Percentiles rank a stretch among this genome's conserved stretches.
Conservation (phyloP, 1,140 invertebrate species). For the Onthophagus taurus region DNA sequence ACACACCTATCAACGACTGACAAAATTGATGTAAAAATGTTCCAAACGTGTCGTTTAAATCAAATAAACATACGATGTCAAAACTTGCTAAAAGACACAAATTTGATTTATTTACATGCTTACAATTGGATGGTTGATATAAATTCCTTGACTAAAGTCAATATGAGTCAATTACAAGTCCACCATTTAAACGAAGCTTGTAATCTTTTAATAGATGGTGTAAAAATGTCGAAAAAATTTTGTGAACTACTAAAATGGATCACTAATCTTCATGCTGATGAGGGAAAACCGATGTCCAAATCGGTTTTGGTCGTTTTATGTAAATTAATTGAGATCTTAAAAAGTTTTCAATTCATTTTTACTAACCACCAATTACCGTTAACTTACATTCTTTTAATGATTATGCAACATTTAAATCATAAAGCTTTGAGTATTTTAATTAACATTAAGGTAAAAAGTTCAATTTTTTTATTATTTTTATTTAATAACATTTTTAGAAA, state of each 20-base stretch:
- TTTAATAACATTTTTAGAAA: constrained; percentile 31
- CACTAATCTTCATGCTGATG: constrained; percentile 71
- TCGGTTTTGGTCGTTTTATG: constrained; percentile 66
- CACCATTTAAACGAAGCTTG: constrained; percentile 54
- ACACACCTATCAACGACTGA: constrained; percentile 48
- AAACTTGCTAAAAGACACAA: constrained; percentile 50
- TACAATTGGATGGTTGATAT: constrained; percentile 55
- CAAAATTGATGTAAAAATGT: constrained; percentile 53
- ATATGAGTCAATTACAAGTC: constrained; percentile 44
- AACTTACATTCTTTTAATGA: constrained; percentile 51
- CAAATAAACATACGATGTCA: constrained; percentile 50
- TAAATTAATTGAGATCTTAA: constrained; percentile 71
- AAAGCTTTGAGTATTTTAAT: constrained; percentile 51
- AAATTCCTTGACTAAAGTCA: constrained; percentile 43
- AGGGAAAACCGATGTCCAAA: constrained; percentile 70
- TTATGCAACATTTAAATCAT: constrained; percentile 60
- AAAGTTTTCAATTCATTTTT: constrained; percentile 60
- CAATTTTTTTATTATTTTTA: constrained; percentile 5
- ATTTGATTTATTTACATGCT: constrained; percentile 31
- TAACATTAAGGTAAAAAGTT: constrained; percentile 44
- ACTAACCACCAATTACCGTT: constrained; percentile 49
- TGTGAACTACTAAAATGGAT: constrained; percentile 54
- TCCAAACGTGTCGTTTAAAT: constrained; percentile 43
- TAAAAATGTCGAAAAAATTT: constrained; percentile 52
- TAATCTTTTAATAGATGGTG: constrained; percentile 52